phyloP scores from a whole-genome alignment of 1,140 invertebrate species.

The Carposina sasakii region DNA sequence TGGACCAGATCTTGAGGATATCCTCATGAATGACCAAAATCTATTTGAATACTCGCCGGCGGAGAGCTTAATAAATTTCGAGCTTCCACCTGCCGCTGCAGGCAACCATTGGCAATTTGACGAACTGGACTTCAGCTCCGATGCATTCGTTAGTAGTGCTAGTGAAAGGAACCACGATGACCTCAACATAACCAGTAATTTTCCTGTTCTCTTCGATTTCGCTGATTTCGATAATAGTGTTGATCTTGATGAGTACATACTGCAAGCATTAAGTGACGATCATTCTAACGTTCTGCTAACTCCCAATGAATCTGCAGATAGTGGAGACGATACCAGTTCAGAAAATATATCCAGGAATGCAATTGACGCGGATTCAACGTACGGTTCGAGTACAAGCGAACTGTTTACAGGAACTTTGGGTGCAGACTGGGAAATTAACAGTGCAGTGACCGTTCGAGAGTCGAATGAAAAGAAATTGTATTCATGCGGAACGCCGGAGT shows the following conservation, averaged over 20 bases:
- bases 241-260: constrained; percentile 46
- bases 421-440: background rate
- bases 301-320: constrained; percentile 27
- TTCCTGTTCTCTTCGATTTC: constrained; percentile 46
- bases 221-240: constrained; percentile 53
- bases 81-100: constrained; percentile 39
- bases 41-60: constrained; percentile 58
- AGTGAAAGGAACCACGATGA: constrained; percentile 40
- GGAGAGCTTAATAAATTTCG: constrained; percentile 62
- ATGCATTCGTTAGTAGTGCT: constrained; percentile 46
- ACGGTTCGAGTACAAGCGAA: constrained; percentile 21
- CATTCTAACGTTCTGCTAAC: constrained; percentile 37
- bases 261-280: constrained; percentile 48
- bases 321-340: constrained; percentile 17
- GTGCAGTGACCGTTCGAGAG: background rate
- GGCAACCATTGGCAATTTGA: constrained; percentile 47
- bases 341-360: constrained; percentile 9
- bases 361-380: constrained; percentile 25
- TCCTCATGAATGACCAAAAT: constrained; percentile 45
- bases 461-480: constrained; percentile 31
- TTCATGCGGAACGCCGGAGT: constrained; percentile 53
- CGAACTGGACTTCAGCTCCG: constrained; percentile 50
- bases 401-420: too few species aligned
- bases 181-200: constrained; percentile 33
- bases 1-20: constrained; percentile 38